Evolutionary conservation across 2,888 invertebrate genomes (phyloP).

Genomic region (Stenolophus ochropezus): DNA sequence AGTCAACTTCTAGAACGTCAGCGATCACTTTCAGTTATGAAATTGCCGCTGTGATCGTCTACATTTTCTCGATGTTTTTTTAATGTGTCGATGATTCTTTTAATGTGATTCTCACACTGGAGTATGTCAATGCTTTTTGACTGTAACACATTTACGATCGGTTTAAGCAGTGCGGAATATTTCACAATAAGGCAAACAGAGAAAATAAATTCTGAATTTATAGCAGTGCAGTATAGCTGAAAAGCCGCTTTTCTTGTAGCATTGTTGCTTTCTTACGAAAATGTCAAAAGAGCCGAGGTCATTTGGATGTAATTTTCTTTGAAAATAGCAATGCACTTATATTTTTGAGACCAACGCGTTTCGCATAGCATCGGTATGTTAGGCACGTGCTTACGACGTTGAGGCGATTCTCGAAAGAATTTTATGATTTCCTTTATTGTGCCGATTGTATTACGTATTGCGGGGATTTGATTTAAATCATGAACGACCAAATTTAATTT

Average conservation of each 20-base stretch:
- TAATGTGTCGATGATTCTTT: not conserved
- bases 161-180: not conserved
- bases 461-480: conserved; percentile 3
- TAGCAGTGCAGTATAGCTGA: not conserved
- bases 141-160: not conserved
- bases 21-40: not conserved
- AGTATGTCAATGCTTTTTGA: not conserved
- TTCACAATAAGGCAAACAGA: not conserved
- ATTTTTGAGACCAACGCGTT: not conserved
- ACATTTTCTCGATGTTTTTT: not conserved
- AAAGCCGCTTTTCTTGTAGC: not conserved
- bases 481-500: conserved; percentile 4
- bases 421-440: not conserved
- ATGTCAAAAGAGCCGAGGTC: not conserved
- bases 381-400: not conserved
- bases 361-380: not conserved
- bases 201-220: not conserved
- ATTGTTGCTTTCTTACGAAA: not conserved
- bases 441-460: not conserved
- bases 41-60: not conserved
- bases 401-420: conserved; percentile 8
- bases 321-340: conserved; percentile 2
- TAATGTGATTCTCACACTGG: not conserved
- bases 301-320: not conserved
- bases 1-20: not conserved